Base-by-base conservation (phyloP, 1,140 invertebrate genomes). In the Drosophila cardini region DNA sequence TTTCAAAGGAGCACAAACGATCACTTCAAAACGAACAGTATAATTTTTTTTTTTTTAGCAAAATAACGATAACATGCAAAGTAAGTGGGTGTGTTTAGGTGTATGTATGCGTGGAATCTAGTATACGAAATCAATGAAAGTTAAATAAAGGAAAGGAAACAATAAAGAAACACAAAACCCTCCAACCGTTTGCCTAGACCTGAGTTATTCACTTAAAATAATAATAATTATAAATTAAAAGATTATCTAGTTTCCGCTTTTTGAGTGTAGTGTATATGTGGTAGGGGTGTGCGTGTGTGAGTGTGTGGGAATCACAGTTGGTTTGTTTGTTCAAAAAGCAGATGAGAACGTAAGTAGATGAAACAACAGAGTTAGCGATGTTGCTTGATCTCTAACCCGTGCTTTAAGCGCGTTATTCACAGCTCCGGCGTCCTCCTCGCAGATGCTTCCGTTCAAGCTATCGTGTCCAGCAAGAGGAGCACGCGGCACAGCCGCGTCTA, bases 401-500 rank as follows among this genome's bases (percentile, higher is more conserved):
- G 80, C 53, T 80, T 80, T 82, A 60, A 72, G 65, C 26, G 69
- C 36, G 72, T 75, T 75, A 56, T 78, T 78, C 4, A 58, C 43
- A 15, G 68, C 21, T 61, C 58, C 70, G 42, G 62, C 32, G 11
- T 43, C 52, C 32, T 87, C 79, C 40, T 80, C 82, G 58, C 48
- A 50, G n/a, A 73, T 34, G 76, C 72, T 79, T 36, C 61, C 73
- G 32, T 75, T 85, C 45, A 86, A 62, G 63, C 84, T 89, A 61
- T 87, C 84, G 48, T 86, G 80, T 57, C 63, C 80, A 40, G 84
- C 84, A 15, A 87, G 36, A 4, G 84, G 84, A 15, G 84, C 84
- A 15, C 83, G 78, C 16, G 65, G 82, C 55, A 71, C 72, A 50
- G 34, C 11, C 21, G 13, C 21, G 13, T 7, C 56, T 13, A 13